phyloP scores from a whole-genome alignment of 2,797 vertebrate genomes.

The Adelosebastes latens region DNA sequence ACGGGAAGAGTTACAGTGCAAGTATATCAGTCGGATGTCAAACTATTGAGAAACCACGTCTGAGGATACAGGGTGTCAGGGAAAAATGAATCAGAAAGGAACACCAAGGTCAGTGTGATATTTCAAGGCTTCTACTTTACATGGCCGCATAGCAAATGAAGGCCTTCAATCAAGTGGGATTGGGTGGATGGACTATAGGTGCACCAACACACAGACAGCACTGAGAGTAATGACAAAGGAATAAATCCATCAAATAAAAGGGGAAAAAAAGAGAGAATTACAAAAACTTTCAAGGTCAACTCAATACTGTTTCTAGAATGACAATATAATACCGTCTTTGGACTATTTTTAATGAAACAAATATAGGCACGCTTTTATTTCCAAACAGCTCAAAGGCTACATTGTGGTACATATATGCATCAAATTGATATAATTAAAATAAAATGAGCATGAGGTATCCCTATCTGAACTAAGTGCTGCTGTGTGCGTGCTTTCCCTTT shows the following conservation, averaged over 20 bases:
- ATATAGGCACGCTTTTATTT: neutral
- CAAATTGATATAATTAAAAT: neutral
- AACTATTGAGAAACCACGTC: constrained; percentile 63
- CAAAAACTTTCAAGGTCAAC: constrained; percentile 48
- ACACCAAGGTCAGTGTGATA: constrained; percentile 82
- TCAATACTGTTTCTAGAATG: constrained; percentile 7
- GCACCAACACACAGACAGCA: constrained; percentile 59
- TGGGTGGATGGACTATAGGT: constrained; percentile 70
- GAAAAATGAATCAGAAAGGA: constrained; percentile 74
- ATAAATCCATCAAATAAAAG: constrained; percentile 80
- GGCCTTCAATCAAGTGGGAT: constrained; percentile 83
- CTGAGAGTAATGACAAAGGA: constrained; percentile 72
- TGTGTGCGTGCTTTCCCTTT: neutral
- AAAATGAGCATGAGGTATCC: neutral
- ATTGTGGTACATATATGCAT: neutral
- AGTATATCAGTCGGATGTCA: constrained; percentile 45
- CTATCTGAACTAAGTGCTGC: neutral
- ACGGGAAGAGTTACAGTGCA: constrained; percentile 19
- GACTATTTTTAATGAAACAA: neutral
- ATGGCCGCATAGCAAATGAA: constrained; percentile 84
- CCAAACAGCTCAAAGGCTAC: neutral
- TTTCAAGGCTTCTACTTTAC: constrained; percentile 82
- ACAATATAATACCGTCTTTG: neutral
- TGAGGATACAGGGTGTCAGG: constrained; percentile 55
- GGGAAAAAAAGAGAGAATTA: constrained; percentile 1